Evolutionary conservation across 2,113 vertebrate species (phyloP).

Genomic region (Grallaria varia): DNA sequence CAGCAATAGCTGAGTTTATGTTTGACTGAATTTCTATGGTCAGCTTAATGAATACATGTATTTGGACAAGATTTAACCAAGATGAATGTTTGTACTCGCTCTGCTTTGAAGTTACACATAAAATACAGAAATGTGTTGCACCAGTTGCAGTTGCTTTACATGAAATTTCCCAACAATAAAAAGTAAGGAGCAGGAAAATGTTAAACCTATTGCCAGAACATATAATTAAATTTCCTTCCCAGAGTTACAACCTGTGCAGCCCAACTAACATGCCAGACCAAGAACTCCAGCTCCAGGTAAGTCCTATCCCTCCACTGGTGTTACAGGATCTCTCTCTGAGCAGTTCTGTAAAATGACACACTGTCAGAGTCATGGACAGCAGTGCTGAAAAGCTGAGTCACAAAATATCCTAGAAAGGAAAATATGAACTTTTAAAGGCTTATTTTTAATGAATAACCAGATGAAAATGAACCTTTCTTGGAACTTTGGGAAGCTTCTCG

Average conservation of each 20-base stretch:
- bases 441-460: slow-evolving; percentile 1
- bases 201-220: background rate
- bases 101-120: background rate
- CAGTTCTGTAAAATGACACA: background rate
- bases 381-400: background rate
- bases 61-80: background rate
- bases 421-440: background rate
- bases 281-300: background rate
- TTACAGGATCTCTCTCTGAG: background rate
- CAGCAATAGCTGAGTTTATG: background rate
- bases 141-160: background rate
- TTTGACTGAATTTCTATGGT: background rate
- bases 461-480: background rate
- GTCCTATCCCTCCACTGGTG: background rate
- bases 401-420: background rate
- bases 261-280: background rate
- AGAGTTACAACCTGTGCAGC: background rate
- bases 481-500: background rate
- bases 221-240: background rate
- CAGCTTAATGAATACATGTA: background rate
- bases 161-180: background rate
- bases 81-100: background rate
- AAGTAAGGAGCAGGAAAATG: background rate
- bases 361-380: background rate
- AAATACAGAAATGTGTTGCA: background rate